phyloP scores from a whole-genome alignment of 2,113 vertebrate species.

The Pachypanchax playfairii region DNA sequence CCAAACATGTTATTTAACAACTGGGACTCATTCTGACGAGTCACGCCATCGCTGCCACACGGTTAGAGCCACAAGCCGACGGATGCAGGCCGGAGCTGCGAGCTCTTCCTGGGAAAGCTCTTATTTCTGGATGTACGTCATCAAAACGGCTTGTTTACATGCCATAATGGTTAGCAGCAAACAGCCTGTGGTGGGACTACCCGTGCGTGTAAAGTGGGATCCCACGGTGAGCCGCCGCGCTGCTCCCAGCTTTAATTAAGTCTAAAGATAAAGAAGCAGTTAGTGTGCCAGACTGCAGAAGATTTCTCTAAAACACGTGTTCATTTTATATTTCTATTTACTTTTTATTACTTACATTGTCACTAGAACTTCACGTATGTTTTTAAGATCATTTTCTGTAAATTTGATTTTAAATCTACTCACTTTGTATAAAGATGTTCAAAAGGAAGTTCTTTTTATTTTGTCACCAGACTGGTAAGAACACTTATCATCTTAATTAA shows the following conservation, averaged over 20 bases:
- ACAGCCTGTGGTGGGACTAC: constrained; percentile 48
- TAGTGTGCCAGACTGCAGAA: constrained; percentile 25
- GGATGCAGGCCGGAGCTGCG: background rate
- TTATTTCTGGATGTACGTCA: constrained; percentile 35
- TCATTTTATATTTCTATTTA: no score
- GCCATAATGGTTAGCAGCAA: constrained; percentile 43
- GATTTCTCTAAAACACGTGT: background rate
- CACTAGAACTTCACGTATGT: no score
- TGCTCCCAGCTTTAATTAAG: constrained; percentile 52
- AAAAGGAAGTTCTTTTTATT: no score
- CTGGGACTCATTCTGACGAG: constrained; percentile 30
- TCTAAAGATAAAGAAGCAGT: constrained; percentile 45
- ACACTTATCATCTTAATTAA: no score
- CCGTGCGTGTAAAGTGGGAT: constrained; percentile 20
- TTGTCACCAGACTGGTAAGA: no score
- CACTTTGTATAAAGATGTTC: no score
- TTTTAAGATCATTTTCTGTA: no score
- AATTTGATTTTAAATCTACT: no score
- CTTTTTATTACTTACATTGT: no score
- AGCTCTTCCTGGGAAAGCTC: constrained; percentile 39
- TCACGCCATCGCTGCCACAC: constrained; percentile 33
- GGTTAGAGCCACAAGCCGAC: constrained; percentile 26
- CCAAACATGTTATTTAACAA: constrained; percentile 35
- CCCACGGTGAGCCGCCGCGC: constrained; percentile 33
- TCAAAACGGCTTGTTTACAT: constrained; percentile 46